A percentile compares a stretch with the other conserved stretches of the same genome.
Evolutionary conservation across 2,888 invertebrate species (phyloP).

Genomic region (Drosophila multiciliata): DNA sequence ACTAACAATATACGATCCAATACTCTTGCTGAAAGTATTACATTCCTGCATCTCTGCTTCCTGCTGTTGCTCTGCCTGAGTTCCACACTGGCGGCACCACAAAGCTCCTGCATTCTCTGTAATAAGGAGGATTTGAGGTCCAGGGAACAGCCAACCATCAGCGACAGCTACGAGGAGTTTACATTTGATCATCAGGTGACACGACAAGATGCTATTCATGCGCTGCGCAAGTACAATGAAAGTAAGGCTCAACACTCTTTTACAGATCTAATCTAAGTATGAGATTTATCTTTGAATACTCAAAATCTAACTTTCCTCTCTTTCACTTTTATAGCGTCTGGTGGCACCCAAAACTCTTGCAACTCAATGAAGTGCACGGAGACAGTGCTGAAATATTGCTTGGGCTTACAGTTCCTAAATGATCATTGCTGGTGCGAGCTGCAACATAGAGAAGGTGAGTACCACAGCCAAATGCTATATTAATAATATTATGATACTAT

Average conservation of each 20-base stretch:
- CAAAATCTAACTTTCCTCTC: neutral
- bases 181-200: slow-evolving; percentile 84
- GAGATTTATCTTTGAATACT: neutral
- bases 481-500: slow-evolving; percentile 28
- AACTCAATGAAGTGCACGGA: slow-evolving; percentile 75
- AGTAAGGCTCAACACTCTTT: slow-evolving; percentile 62
- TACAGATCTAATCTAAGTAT: neutral
- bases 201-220: slow-evolving; percentile 81
- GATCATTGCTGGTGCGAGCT: slow-evolving; percentile 85
- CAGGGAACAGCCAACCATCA: slow-evolving; percentile 52
- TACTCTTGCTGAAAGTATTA: slow-evolving; percentile 6
- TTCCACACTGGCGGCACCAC: slow-evolving; percentile 67
- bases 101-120: slow-evolving; percentile 79
- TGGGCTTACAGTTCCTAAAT: slow-evolving; percentile 83
- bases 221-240: slow-evolving; percentile 77
- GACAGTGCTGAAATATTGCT: slow-evolving; percentile 81
- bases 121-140: slow-evolving; percentile 75
- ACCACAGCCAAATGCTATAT: neutral
- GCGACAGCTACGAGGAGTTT: slow-evolving; percentile 79
- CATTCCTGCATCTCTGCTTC: slow-evolving; percentile 37
- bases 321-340: slow-evolving; percentile 59
- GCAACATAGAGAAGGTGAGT: slow-evolving; percentile 84
- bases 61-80: slow-evolving; percentile 35
- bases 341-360: slow-evolving; percentile 68
- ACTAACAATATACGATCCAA: neutral